Base-by-base conservation (phyloP, 1,140 invertebrate species). In the Leptinotarsa lineolata region DNA sequence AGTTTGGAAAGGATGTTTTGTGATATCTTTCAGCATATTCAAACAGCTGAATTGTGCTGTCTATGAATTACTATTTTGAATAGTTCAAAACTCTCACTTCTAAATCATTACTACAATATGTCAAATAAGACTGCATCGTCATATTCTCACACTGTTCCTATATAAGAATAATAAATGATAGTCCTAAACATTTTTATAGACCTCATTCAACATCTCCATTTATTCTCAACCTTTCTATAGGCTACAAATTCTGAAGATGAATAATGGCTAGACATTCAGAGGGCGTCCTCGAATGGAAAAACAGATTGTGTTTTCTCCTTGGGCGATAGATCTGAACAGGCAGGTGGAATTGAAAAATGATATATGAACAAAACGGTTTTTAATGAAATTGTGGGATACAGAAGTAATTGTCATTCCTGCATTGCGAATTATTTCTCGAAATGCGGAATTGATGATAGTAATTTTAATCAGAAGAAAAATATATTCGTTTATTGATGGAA, bases 131-230 rank as follows among this genome's bases (percentile, higher is more conserved):
- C 15, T n/a, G 48, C 2, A 54, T 16, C 16, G 16, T 54, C 15
- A 5, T n/a, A 54, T 54, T 18, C 16, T 54, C 16, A 54, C n/a
- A 18, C 24, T 16, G 20, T 30, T 63, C 15, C 20, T 12, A 21
- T 63, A 30, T 24, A 21, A 22, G 2, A 63, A 22, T 63, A 63
- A 63, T 2, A 63, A 63, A 63, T 63, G 16, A 4, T 24, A 30
- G 61, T 30, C 21, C 61, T 63, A 63, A 63, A 63, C 61, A 63
- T 63, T 63, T 63, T 63, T 63, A 63, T 63, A 63, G 61, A 63
- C 61, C 61, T 30, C 24, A 63, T 63, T 30, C 61, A 13, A 63
- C 61, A 63, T n/a, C 61, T 63, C 61, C 61, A 63, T 63, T 63
- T 24, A 63, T 63, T 63, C 21, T 24, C 20, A 21, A 63, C 20